These are phyloP conservation scores for Drosophila meridiana DNA, from an alignment of 2,888 invertebrate species.

Conservation along the genomic window DNA sequence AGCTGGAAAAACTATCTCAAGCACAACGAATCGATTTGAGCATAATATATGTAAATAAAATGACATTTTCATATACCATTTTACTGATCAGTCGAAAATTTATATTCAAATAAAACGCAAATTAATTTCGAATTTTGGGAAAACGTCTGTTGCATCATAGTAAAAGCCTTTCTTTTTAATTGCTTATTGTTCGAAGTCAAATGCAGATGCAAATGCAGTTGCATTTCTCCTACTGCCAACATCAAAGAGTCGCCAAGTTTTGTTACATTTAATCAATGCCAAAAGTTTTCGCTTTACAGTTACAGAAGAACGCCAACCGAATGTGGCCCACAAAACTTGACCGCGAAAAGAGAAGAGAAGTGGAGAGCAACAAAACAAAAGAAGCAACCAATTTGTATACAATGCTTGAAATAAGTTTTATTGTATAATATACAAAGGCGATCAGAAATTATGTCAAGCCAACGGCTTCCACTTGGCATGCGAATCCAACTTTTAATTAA, in stretches of 20 bases:
- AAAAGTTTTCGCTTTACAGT: conserved; percentile 71
- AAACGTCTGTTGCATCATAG: conserved; percentile 42
- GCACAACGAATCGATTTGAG: conserved; percentile 6
- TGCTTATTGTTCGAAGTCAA: conserved; percentile 23
- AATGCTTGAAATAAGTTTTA: conserved; percentile 31
- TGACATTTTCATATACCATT: conserved; percentile 26
- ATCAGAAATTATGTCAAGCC: conserved; percentile 55
- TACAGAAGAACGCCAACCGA: conserved; percentile 36
- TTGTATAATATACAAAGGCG: conserved; percentile 48
- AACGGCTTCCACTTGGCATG: conserved; percentile 36
- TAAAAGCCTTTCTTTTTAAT: conserved; percentile 44
- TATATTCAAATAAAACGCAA: conserved; percentile 33
- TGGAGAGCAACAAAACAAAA: conserved; percentile 26
- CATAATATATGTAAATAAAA: conserved; percentile 28
- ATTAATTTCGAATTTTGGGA: conserved; percentile 29
- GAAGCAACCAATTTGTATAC: conserved; percentile 28
- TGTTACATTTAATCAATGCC: conserved; percentile 50
- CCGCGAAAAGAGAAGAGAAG: conserved; percentile 1
- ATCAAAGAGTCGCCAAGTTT: background rate
- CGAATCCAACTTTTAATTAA: conserved; percentile 59
- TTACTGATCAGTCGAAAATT: conserved; percentile 25
- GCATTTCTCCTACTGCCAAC: background rate
- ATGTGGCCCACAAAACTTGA: conserved; percentile 22
- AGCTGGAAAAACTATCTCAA: conserved; percentile 57
- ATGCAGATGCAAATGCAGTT: conserved; percentile 35